phyloP scores from a whole-genome alignment of 1,140 invertebrate genomes.

The Daktulosphaira vitifoliae region DNA sequence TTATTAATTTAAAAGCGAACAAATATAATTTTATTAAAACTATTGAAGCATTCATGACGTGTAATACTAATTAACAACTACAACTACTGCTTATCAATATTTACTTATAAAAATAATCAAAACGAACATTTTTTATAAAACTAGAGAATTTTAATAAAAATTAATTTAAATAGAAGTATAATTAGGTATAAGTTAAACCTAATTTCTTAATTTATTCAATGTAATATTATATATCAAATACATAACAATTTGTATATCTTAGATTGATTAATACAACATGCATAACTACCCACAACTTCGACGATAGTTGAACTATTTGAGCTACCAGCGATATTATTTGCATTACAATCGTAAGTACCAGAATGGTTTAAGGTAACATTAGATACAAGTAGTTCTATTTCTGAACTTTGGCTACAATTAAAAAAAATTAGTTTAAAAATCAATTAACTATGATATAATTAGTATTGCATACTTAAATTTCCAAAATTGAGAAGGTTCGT shows the following conservation, averaged over 20 bases:
- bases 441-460: too few species aligned
- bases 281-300: background rate
- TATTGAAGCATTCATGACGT: too few species aligned
- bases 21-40: too few species aligned
- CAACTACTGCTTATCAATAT: too few species aligned
- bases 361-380: background rate
- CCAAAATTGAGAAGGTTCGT: background rate
- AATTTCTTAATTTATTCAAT: too few species aligned
- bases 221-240: background rate
- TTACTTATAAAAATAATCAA: too few species aligned
- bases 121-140: too few species aligned
- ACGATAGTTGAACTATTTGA: background rate
- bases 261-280: background rate
- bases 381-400: background rate
- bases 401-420: slow-evolving; percentile 14
- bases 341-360: background rate
- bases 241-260: background rate
- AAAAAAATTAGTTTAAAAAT: background rate
- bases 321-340: background rate
- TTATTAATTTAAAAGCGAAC: too few species aligned
- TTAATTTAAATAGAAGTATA: too few species aligned
- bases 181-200: too few species aligned
- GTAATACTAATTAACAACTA: too few species aligned
- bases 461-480: slow-evolving; percentile 18
- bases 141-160: too few species aligned